Conservation (phyloP, 2,797 vertebrate genomes). For the Siniperca obscura region DNA sequence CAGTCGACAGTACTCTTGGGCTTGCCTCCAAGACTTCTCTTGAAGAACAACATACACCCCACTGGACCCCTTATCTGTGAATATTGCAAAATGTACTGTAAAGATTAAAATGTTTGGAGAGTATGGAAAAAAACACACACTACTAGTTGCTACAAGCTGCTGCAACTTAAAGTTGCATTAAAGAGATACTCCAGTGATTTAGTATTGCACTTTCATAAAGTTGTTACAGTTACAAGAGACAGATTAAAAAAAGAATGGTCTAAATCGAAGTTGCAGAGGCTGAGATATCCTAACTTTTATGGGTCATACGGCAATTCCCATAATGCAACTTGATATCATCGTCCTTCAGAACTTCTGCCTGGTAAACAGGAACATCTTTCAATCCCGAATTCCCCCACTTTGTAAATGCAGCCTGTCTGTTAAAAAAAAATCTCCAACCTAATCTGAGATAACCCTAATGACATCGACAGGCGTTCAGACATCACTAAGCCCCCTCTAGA, state of each 20-base stretch:
- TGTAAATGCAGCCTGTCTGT: no score
- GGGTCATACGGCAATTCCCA: not conserved
- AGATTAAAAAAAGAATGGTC: not conserved
- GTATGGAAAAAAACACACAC: not conserved
- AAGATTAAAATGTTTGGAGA: not conserved
- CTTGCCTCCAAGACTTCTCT: constrained; percentile 3
- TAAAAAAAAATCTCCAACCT: no score
- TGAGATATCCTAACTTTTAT: no score
- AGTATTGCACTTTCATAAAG: not conserved
- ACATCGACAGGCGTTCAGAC: no score
- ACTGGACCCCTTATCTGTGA: not conserved
- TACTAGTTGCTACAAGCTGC: not conserved
- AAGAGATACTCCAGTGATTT: not conserved
- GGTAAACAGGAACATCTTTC: no score
- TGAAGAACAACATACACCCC: not conserved
- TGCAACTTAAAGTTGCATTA: not conserved
- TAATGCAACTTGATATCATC: not conserved
- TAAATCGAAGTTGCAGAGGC: not conserved
- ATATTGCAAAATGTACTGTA: not conserved
- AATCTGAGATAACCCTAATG: no score
- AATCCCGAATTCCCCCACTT: no score
- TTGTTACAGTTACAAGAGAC: not conserved
- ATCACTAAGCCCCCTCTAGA: no score
- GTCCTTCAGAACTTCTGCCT: not conserved
- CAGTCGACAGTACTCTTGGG: constrained; percentile 19